Evolutionary conservation across 2,113 vertebrate species (phyloP), one percentile per base, ranked within the genome.

Genomic region (Tretioscincus oriximinensis): DNA sequence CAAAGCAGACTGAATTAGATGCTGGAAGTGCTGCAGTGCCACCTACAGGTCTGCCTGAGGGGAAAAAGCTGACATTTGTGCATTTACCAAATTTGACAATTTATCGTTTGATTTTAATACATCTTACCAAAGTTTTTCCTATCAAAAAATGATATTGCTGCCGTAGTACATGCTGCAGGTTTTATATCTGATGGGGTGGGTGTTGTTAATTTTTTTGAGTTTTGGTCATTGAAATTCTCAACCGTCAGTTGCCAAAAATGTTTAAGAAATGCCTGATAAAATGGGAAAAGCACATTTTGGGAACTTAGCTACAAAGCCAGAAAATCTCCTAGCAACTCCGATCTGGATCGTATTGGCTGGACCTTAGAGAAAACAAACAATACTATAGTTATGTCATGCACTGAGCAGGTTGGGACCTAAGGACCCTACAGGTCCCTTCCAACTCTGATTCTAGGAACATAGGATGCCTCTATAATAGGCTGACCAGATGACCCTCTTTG

Each of bases 21-120:
- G 6, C 80, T 26, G 5, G 45, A 83, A 86, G 91, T 71, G 76
- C 80, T 14, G 24, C 78, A 86, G 76, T 83, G 89, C 91, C 93
- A 92, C 35, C 91, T 93, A 78, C 87, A 84, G 90, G 81, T 60
- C 4, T 0, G 45, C 7, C 11, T 26, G 7, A 7, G 5, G 51
- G n/a, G 8, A 58, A 69, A 26, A 3, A 26, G 16, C 21, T 20
- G 12, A 20, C n/a, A 60, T 28, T 74, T 74, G 22, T n/a, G n/a
- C 67, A 35, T 58, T 18, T 41, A 49, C 35, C 20, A 29, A 68
- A 81, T 20, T 4, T 68, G 18, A 28, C 26, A 29, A 8, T 1
- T 1, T 60, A 35, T 54, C 54, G 45, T 20, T 58, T 41, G 22
- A 24, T 58, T 58, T 58, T 66, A 41, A 41, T 11, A 29, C 63